A percentile compares a stretch with the other conserved stretches of the same genome.
These are phyloP conservation scores for Drosophila leontia DNA, from an alignment of 1,140 invertebrate species.

Conservation along the genomic window DNA sequence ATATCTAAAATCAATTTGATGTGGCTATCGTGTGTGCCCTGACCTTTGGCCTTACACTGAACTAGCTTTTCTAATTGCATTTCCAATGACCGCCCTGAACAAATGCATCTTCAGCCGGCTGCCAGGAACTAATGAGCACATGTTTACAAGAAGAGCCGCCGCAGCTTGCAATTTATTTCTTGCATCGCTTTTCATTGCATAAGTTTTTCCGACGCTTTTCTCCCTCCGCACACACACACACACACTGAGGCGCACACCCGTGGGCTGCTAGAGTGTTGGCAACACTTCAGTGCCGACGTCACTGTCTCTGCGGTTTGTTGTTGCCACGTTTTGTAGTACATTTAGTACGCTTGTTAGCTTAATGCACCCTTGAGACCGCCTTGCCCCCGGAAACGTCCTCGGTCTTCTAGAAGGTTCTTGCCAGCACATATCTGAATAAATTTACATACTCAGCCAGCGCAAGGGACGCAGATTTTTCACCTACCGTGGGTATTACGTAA, in stretches of 20 bases:
- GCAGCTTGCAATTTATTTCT: constrained; percentile 17
- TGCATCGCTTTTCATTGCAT: constrained; percentile 28
- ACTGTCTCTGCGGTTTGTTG: constrained; percentile 35
- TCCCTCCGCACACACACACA: background rate
- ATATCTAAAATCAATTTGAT: background rate
- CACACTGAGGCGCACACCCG: constrained; percentile 1
- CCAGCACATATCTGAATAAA: constrained; percentile 60
- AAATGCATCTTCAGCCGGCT: constrained; percentile 9
- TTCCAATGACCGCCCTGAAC: background rate
- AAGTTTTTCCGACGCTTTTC: constrained; percentile 13
- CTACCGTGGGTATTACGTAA: constrained; percentile 20
- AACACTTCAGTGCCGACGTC: constrained; percentile 60
- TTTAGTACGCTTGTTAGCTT: constrained; percentile 79
- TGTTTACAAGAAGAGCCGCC: constrained; percentile 1
- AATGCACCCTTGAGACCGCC: constrained; percentile 71
- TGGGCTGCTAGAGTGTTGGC: constrained; percentile 20
- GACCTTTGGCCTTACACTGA: constrained; percentile 10
- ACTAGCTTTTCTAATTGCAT: constrained; percentile 13
- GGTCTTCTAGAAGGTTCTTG: constrained; percentile 1
- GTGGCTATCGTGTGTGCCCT: background rate
- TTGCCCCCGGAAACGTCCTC: constrained; percentile 30
- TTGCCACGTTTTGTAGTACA: constrained; percentile 67
- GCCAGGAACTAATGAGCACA: constrained; percentile 17
- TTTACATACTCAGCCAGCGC: constrained; percentile 25
- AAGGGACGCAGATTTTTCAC: constrained; percentile 24